Percentiles rank a stretch among this genome's conserved stretches.
Evolutionary conservation across 2,797 vertebrate genomes (phyloP).

Genomic region (Euthynnus affinis): DNA sequence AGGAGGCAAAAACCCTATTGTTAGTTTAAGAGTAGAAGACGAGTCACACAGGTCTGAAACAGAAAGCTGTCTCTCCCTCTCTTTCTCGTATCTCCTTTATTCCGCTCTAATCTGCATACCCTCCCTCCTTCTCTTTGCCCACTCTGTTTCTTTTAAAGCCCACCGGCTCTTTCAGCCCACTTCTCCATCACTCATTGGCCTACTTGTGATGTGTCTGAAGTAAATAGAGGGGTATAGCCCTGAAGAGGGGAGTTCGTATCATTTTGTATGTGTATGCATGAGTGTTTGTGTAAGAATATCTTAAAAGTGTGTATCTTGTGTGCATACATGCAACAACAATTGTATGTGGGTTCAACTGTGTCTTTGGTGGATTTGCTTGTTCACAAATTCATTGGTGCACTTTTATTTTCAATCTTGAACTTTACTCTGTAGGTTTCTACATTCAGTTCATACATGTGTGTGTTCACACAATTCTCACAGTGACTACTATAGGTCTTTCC

Average conservation of each 20-base stretch:
- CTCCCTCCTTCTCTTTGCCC: constrained; percentile 12
- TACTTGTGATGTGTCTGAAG: constrained; percentile 58
- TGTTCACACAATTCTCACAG: neutral
- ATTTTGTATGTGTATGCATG: constrained; percentile 18
- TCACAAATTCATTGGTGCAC: no score
- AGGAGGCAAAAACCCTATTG: neutral
- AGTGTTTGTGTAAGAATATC: constrained; percentile 4
- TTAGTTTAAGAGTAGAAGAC: constrained; percentile 21
- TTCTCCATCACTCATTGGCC: constrained; percentile 56
- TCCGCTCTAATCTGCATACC: constrained; percentile 22
- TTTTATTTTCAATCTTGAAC: neutral
- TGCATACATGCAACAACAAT: neutral
- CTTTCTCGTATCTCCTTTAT: constrained; percentile 30
- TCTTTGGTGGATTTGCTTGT: neutral
- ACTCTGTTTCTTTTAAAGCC: constrained; percentile 51
- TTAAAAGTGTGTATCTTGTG: neutral
- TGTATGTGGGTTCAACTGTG: constrained; percentile 8
- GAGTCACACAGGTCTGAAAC: constrained; percentile 7
- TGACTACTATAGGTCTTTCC: neutral
- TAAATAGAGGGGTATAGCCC: constrained; percentile 59
- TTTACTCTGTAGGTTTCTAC: neutral
- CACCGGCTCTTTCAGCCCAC: constrained; percentile 65
- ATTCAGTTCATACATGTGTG: neutral
- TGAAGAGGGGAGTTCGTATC: constrained; percentile 29
- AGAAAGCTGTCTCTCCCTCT: constrained; percentile 19